Percentiles rank a stretch among this genome's conserved stretches.
Evolutionary conservation across 2,888 invertebrate genomes (phyloP).

Genomic region (Isotomurus palustris): DNA sequence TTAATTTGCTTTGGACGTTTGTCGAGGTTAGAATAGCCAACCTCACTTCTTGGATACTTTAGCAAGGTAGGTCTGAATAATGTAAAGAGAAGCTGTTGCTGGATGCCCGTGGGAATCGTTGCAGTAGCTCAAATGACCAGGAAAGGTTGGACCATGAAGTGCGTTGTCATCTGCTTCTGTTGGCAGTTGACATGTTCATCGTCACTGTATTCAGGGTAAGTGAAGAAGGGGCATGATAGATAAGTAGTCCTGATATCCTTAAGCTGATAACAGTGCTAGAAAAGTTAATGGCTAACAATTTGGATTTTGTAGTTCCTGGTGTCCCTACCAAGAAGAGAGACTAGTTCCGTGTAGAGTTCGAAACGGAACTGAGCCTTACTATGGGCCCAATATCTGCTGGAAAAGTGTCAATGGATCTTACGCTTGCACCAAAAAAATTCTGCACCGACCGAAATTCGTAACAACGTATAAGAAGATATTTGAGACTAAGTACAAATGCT

Average conservation of each 20-base stretch:
- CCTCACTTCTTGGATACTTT: no score
- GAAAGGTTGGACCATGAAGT: no score
- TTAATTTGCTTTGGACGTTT: no score
- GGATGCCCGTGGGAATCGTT: no score
- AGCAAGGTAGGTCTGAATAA: no score
- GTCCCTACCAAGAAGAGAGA: constrained; percentile 39
- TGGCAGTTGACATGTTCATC: constrained; percentile 9
- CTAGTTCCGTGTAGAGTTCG: constrained; percentile 37
- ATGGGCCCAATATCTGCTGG: constrained; percentile 42
- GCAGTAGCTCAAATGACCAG: no score
- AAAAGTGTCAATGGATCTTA: constrained; percentile 35
- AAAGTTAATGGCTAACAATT: background rate
- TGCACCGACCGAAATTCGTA: constrained; percentile 41
- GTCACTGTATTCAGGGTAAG: constrained; percentile 23
- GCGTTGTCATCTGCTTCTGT: background rate
- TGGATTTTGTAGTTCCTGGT: constrained; percentile 34
- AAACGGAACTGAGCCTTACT: constrained; percentile 43
- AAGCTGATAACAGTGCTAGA: no score
- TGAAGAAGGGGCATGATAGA: no score
- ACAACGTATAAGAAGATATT: constrained; percentile 44
- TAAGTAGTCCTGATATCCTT: no score
- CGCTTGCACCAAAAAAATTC: constrained; percentile 39
- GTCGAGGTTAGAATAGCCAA: no score
- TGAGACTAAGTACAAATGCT: constrained; percentile 46
- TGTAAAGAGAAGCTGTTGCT: no score